Base-by-base conservation (phyloP, 1,140 invertebrate species). In the Elysia chlorotica region DNA sequence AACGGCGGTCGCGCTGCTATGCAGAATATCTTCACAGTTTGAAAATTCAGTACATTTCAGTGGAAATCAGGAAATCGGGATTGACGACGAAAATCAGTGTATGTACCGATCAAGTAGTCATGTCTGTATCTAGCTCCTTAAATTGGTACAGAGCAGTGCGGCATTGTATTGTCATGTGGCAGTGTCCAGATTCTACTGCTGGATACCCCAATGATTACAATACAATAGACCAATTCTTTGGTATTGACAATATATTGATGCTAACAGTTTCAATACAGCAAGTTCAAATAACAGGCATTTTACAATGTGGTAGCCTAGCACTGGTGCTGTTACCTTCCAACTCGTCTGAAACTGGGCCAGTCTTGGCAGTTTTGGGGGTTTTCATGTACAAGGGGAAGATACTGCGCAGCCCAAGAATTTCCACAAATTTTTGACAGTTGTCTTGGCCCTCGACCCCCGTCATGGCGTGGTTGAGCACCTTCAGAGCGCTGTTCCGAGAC, bases 381-480 rank as follows among this genome's bases (percentile, higher is more conserved):
- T 98, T 97, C 97, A 99, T 99, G 83, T 99, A 99, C 0, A 99
- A 88, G 1, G 98, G 97, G 88, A 99, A 99, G 66, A 99, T 93
- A 1, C 96, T 98, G 36, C 97, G 89, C 10, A 99, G 90, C 0
- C 98, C 98, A 1, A 99, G 90, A 80, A 99, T 99, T 85, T 99
- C 98, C 0, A 99, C 95, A 89, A 99, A 98, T 88, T 99, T 99
- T 83, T 96, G 96, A 84, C 97, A 98, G 85, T 98, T 98, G 77
- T 99, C 95, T 81, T 91, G 92, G 5, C 96, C 97, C 85, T 99
- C 95, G 1, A 91, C 90, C 3, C 96, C 96, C 14, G 93, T 94
- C 90, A 99, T 94, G 21, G 97, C 96, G 89, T 99, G 95, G 89
- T 98, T 94, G 1, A 99, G 88, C 14, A 99, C 96, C 89, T 99